A percentile compares a stretch with the other conserved stretches of the same genome.
Conservation (phyloP, 1,140 invertebrate genomes). For the Orchesella cincta region DNA sequence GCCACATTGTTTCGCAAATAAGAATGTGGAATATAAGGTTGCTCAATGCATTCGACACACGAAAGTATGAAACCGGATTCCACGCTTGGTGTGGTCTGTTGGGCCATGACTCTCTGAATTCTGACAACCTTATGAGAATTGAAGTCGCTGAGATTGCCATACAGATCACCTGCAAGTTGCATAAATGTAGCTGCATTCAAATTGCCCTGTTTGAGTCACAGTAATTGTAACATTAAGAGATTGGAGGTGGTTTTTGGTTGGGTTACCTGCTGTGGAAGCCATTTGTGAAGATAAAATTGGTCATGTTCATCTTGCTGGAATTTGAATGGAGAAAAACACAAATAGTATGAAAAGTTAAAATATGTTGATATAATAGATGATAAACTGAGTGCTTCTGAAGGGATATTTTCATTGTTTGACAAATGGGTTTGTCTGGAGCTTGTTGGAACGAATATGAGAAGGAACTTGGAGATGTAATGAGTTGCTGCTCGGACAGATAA, state of each 20-base stretch:
- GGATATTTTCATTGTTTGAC: background rate
- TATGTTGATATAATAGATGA: background rate
- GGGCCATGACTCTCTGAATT: background rate
- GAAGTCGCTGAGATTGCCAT: background rate
- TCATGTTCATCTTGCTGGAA: background rate
- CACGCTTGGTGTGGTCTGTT: background rate
- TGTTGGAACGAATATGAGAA: background rate
- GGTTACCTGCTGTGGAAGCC: background rate
- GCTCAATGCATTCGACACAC: background rate
- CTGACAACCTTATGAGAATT: background rate
- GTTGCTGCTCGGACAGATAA: background rate
- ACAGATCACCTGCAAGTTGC: background rate
- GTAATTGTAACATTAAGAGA: no score
- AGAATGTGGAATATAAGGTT: background rate
- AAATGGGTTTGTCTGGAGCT: background rate
- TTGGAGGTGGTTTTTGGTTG: background rate
- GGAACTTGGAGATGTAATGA: background rate
- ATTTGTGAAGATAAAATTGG: background rate
- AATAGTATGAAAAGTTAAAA: background rate
- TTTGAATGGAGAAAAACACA: slow-evolving; percentile 1
- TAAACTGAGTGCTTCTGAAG: background rate
- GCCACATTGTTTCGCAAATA: background rate
- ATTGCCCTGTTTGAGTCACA: background rate
- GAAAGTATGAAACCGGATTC: background rate
- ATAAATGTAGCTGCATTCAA: background rate